A percentile compares a stretch with the other conserved stretches of the same genome.
Evolutionary conservation across 92 coral and sea anemone species (phyloP).

Genomic region (Phenganax subtilis): DNA sequence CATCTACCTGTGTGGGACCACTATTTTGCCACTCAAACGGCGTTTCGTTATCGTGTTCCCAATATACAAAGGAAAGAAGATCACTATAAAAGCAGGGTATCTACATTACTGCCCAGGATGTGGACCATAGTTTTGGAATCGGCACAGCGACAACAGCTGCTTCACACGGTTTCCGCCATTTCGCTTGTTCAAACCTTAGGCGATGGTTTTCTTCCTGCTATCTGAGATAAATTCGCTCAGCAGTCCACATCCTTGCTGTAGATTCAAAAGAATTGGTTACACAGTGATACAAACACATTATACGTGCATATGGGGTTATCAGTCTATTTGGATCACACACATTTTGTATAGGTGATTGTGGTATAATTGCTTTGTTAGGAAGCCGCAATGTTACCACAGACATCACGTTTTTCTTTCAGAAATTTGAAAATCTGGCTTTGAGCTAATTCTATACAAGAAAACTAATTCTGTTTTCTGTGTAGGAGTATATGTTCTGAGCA

Average conservation of each 20-base stretch:
- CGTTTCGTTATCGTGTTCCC: constrained; percentile 14
- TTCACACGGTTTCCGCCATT: constrained; percentile 14
- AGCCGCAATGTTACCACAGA: too few relatives aligned
- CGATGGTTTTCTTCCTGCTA: neutral
- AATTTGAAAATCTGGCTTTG: too few relatives aligned
- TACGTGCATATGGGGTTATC: neutral
- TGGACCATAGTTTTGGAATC: constrained; percentile 39
- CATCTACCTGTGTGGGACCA: constrained; percentile 16
- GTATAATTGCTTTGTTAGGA: too few relatives aligned
- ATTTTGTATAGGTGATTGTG: neutral
- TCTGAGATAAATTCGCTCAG: neutral
- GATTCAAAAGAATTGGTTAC: neutral
- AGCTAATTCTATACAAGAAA: too few relatives aligned
- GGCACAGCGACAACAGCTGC: constrained; percentile 43
- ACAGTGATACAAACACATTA: neutral
- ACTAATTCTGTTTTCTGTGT: too few relatives aligned
- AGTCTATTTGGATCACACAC: constrained; percentile 41
- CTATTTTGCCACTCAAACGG: constrained; percentile 12
- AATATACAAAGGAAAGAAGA: constrained; percentile 24
- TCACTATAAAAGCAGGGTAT: constrained; percentile 9
- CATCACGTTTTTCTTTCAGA: too few relatives aligned
- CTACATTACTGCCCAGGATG: constrained; percentile 30
- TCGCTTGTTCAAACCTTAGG: neutral
- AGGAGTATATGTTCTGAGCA: too few relatives aligned
- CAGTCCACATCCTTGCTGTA: neutral